These are phyloP conservation scores for Ficedula albicollis DNA, from an alignment of 2,797 vertebrate species.

Conservation along the genomic window DNA sequence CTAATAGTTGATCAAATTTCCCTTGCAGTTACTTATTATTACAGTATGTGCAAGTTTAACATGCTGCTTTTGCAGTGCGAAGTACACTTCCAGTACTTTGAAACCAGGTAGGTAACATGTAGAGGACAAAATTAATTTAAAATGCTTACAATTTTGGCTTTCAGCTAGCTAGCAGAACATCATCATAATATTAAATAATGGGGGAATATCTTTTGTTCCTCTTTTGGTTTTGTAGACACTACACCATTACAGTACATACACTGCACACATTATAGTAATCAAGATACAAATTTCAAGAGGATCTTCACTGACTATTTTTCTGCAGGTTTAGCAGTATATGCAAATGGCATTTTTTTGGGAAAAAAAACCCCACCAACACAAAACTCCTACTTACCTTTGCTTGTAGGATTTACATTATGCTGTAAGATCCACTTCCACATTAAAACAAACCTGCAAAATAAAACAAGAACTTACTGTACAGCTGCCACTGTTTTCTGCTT, in stretches of 20 bases:
- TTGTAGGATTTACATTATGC: constrained; percentile 65
- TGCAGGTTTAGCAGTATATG: not conserved
- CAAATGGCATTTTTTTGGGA: not conserved
- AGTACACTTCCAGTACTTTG: not conserved
- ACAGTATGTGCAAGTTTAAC: not conserved
- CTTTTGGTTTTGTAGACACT: not conserved
- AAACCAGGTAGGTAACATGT: not conserved
- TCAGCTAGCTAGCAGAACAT: not conserved
- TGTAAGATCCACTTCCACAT: constrained; percentile 67
- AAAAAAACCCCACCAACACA: not conserved
- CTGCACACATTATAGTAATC: not conserved
- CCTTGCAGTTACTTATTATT: not conserved
- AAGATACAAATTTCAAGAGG: not conserved
- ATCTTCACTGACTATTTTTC: not conserved
- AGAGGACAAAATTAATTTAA: not conserved
- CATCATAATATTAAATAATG: not conserved
- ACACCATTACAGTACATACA: not conserved
- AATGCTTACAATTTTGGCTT: not conserved
- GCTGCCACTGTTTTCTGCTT: not conserved
- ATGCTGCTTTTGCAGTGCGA: not conserved
- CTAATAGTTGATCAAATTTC: not conserved
- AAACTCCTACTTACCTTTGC: constrained; percentile 70
- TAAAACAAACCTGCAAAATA: constrained; percentile 73
- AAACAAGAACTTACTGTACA: constrained; percentile 12
- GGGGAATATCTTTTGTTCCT: not conserved